Percentiles rank a stretch among this genome's conserved stretches.
Conservation (phyloP, 2,113 vertebrate genomes). For the Eudyptes chrysolophus region DNA sequence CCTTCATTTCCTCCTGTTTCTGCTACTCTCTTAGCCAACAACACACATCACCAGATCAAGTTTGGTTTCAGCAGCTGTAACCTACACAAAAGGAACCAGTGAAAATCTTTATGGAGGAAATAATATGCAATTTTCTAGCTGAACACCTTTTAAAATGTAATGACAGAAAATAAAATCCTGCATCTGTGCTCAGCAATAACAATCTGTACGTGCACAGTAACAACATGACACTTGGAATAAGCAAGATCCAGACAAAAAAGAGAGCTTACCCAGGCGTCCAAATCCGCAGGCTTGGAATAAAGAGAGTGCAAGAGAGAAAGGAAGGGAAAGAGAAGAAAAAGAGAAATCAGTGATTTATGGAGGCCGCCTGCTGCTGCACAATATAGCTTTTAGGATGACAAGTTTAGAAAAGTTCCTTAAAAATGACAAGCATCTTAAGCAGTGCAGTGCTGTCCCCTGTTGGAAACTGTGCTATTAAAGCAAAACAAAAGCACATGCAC, state of each 20-base stretch:
- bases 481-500: background rate
- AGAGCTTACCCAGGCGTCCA: slow-evolving; percentile 83
- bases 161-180: slow-evolving; percentile 75
- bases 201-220: slow-evolving; percentile 68
- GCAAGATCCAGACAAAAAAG: slow-evolving; percentile 64
- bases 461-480: background rate
- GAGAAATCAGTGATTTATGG: slow-evolving; percentile 57
- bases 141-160: slow-evolving; percentile 90
- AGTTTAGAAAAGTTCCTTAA: slow-evolving; percentile 41
- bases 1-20: slow-evolving; percentile 38
- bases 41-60: slow-evolving; percentile 30
- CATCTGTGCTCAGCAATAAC: slow-evolving; percentile 67
- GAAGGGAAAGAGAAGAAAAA: slow-evolving; percentile 41
- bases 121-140: slow-evolving; percentile 93
- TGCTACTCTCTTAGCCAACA: background rate
- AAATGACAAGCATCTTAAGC: slow-evolving; percentile 3
- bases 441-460: slow-evolving; percentile 8
- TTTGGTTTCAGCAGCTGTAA: slow-evolving; percentile 63
- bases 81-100: slow-evolving; percentile 59
- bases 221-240: slow-evolving; percentile 87
- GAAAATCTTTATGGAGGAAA: slow-evolving; percentile 77
- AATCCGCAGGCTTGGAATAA: slow-evolving; percentile 81
- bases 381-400: slow-evolving; percentile 16
- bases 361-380: slow-evolving; percentile 46
- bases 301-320: background rate